A percentile compares a stretch with the other conserved stretches of the same genome.
phyloP scores from a whole-genome alignment of 2,888 invertebrate species.

The Beris morrisii region DNA sequence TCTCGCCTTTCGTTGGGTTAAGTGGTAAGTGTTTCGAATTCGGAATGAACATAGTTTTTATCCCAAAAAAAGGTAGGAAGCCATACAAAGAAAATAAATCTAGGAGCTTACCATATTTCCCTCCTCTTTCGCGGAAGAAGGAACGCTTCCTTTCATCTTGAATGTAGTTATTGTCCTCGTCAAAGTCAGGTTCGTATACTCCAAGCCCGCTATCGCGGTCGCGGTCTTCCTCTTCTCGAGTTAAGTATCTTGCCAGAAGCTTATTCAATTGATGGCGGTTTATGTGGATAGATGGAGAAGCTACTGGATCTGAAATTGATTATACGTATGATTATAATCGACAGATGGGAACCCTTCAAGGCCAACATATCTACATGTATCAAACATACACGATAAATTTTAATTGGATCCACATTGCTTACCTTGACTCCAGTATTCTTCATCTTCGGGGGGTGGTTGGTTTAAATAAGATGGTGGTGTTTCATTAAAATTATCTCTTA shows the following conservation, averaged over 20 bases:
- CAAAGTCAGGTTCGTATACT: constrained; percentile 47
- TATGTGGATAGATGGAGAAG: constrained; percentile 30
- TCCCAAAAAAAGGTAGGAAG: neutral
- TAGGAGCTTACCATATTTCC: constrained; percentile 50
- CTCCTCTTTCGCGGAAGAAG: constrained; percentile 53
- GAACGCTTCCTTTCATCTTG: constrained; percentile 52
- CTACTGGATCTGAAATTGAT: constrained; percentile 33
- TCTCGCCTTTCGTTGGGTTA: neutral
- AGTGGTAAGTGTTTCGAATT: neutral
- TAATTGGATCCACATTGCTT: constrained; percentile 38
- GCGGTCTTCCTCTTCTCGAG: constrained; percentile 48
- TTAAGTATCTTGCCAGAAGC: constrained; percentile 53
- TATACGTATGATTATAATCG: constrained; percentile 1
- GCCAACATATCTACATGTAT: neutral
- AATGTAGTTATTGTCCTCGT: constrained; percentile 47
- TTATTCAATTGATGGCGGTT: constrained; percentile 52
- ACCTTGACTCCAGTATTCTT: constrained; percentile 55
- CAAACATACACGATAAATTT: neutral
- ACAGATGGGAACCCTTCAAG: neutral
- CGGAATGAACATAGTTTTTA: neutral
- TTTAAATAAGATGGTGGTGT: constrained; percentile 31
- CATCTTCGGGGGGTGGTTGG: constrained; percentile 41
- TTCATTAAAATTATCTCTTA: constrained; percentile 43
- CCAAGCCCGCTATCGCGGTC: constrained; percentile 43
- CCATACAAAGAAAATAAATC: neutral